Percentiles rank a stretch among this genome's conserved stretches.
Evolutionary conservation across 2,888 invertebrate genomes (phyloP).

Genomic region (Homarus gammarus): DNA sequence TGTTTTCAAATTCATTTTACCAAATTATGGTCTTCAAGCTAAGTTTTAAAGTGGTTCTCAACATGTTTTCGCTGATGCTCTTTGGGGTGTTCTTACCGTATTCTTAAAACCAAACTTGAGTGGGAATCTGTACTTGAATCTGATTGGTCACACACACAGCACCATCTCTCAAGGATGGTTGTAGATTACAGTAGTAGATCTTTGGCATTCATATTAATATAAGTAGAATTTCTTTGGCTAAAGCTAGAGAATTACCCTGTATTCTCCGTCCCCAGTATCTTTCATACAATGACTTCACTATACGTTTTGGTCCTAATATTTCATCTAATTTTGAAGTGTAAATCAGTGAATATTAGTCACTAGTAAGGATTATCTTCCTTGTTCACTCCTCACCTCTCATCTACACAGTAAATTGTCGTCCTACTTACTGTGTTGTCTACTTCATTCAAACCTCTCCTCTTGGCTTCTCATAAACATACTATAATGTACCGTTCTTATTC

Average conservation of each 20-base stretch:
- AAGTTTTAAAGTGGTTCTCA: not conserved
- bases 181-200: not conserved
- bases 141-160: not conserved
- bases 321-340: not conserved
- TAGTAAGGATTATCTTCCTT: too few species aligned
- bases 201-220: slow-evolving; percentile 24
- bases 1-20: not conserved
- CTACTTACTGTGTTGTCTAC: too few species aligned
- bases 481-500: too few species aligned
- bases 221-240: slow-evolving; percentile 39
- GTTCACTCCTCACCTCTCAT: too few species aligned
- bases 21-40: not conserved
- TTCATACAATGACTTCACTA: not conserved
- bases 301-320: not conserved
- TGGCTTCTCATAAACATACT: too few species aligned
- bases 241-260: slow-evolving; percentile 35
- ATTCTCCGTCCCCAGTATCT: not conserved
- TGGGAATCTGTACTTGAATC: not conserved
- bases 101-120: not conserved
- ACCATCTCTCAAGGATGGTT: not conserved
- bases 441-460: too few species aligned
- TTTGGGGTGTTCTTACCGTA: not conserved
- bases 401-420: too few species aligned
- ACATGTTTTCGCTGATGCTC: not conserved
- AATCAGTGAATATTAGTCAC: not conserved